Percentiles rank a stretch among this genome's conserved stretches.
These are phyloP conservation scores for Pterophyllum scalare DNA, from an alignment of 2,113 vertebrate genomes.

Conservation along the genomic window DNA sequence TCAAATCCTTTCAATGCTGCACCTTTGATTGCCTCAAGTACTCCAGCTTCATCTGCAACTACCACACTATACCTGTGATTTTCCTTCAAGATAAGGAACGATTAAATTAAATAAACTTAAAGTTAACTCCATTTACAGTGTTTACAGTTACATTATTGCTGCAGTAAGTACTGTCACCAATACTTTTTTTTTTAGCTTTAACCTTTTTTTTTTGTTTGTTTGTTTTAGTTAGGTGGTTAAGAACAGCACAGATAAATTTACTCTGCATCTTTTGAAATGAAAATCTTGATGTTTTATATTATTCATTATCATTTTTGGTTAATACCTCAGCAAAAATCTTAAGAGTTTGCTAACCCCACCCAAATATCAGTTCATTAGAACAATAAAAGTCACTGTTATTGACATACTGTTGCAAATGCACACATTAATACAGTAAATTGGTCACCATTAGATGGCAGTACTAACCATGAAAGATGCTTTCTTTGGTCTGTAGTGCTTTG, in stretches of 20 bases:
- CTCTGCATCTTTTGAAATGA: neutral
- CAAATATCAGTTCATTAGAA: too few species aligned
- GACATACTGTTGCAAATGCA: neutral
- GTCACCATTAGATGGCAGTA: slow-evolving; percentile 73
- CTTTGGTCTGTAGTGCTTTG: slow-evolving; percentile 1
- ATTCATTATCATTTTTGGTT: neutral
- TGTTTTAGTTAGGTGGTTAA: neutral
- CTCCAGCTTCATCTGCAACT: neutral
- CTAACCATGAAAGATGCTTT: slow-evolving; percentile 47
- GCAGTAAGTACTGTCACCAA: neutral
- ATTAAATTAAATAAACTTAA: neutral
- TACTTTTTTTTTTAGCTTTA: neutral
- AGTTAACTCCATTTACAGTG: neutral
- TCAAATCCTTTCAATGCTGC: neutral
- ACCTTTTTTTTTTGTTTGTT: neutral
- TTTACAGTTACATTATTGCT: neutral
- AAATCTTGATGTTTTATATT: neutral
- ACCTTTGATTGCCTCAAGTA: neutral
- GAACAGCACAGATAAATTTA: neutral
- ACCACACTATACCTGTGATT: neutral
- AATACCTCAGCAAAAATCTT: neutral
- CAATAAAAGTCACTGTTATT: neutral
- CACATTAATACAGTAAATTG: neutral
- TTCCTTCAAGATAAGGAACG: neutral
- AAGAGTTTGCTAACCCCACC: neutral